These are phyloP conservation scores for Andrena cerasifolii DNA, from an alignment of 1,140 invertebrate genomes.

Conservation along the genomic window DNA sequence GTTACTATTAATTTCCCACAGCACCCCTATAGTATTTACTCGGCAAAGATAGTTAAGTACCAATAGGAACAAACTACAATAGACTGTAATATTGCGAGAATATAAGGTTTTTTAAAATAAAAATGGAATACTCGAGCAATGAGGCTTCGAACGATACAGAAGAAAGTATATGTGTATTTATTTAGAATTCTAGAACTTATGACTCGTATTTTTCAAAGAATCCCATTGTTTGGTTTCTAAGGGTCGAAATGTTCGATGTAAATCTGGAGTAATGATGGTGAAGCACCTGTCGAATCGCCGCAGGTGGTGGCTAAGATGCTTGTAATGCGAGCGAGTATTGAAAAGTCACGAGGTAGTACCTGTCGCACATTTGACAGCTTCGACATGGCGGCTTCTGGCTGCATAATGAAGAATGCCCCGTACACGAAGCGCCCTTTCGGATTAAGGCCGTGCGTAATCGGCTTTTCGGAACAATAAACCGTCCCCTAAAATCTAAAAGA, in stretches of 20 bases:
- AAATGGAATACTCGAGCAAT: too few relatives aligned
- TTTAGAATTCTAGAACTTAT: too few relatives aligned
- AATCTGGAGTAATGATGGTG: slow-evolving; percentile 55
- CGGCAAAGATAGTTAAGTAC: too few relatives aligned
- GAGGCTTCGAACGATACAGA: too few relatives aligned
- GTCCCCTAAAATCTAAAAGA: slow-evolving; percentile 47
- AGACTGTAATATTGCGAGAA: too few relatives aligned
- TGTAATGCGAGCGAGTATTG: slow-evolving; percentile 72
- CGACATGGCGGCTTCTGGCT: background rate
- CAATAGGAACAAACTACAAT: too few relatives aligned
- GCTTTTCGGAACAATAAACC: slow-evolving; percentile 70
- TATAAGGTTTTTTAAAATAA: too few relatives aligned
- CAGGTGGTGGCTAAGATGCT: slow-evolving; percentile 58
- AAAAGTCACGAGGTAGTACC: slow-evolving; percentile 73
- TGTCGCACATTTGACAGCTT: slow-evolving; percentile 47
- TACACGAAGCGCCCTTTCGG: slow-evolving; percentile 17
- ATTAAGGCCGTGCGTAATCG: slow-evolving; percentile 69
- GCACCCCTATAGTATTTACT: too few relatives aligned
- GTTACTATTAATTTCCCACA: too few relatives aligned
- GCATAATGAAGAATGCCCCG: slow-evolving; percentile 30
- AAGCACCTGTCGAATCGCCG: slow-evolving; percentile 50
- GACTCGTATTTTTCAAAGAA: too few relatives aligned
- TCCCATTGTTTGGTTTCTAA: too few relatives aligned
- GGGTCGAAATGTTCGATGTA: slow-evolving; percentile 18
- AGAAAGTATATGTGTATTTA: too few relatives aligned